These are phyloP conservation scores for Ochlodes sylvanus DNA, from an alignment of 2,888 invertebrate genomes.

Conservation along the genomic window DNA sequence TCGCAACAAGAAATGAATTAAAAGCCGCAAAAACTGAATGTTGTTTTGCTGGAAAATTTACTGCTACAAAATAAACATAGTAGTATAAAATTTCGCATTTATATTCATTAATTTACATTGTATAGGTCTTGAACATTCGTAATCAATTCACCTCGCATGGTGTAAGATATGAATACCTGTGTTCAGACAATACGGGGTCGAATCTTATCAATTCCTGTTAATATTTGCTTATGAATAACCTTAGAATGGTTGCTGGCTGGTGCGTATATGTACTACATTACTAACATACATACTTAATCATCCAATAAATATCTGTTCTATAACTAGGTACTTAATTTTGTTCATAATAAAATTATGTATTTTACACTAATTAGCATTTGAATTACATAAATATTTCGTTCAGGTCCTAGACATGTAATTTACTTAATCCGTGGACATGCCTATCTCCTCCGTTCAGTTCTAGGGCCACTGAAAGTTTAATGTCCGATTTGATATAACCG, in stretches of 20 bases:
- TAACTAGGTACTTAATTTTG: too few relatives aligned
- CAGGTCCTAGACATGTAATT: too few relatives aligned
- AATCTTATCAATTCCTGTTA: slow-evolving; percentile 61
- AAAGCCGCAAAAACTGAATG: slow-evolving; percentile 4
- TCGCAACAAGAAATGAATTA: slow-evolving; percentile 6
- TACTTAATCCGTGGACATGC: too few relatives aligned
- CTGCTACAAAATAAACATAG: slow-evolving; percentile 9
- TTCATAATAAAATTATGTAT: too few relatives aligned
- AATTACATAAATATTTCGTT: too few relatives aligned
- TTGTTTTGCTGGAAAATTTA: slow-evolving; percentile 2
- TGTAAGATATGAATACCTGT: slow-evolving; percentile 32
- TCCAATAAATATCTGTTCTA: too few relatives aligned
- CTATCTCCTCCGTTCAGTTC: too few relatives aligned
- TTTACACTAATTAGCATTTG: too few relatives aligned
- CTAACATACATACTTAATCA: too few relatives aligned
- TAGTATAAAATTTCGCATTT: slow-evolving; percentile 6
- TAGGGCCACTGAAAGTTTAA: too few relatives aligned
- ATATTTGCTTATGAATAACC: slow-evolving; percentile 64
- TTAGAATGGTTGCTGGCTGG: slow-evolving; percentile 58
- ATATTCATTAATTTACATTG: background rate
- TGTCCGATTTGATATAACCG: background rate
- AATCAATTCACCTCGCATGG: slow-evolving; percentile 40
- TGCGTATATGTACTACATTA: slow-evolving; percentile 3
- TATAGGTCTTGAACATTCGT: slow-evolving; percentile 28
- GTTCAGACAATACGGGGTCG: slow-evolving; percentile 70